Conservation (phyloP, 1,140 invertebrate genomes). For the Sitobion miscanthi region DNA sequence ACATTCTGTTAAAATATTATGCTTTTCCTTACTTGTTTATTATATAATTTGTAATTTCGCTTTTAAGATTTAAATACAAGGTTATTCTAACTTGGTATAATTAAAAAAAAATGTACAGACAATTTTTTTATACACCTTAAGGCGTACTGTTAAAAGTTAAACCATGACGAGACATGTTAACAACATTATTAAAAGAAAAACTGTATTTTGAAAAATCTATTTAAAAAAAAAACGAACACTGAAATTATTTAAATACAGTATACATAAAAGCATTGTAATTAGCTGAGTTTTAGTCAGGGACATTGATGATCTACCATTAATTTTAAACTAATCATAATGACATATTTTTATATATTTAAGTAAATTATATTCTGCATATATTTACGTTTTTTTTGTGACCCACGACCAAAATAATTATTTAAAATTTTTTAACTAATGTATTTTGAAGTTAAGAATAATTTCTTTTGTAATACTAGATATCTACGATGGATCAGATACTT, state of each 20-base stretch:
- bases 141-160: neutral
- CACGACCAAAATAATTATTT: too few relatives aligned
- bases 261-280: neutral
- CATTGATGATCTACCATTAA: neutral
- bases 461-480: conserved; percentile 60
- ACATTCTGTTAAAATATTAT: neutral
- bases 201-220: too few relatives aligned
- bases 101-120: neutral
- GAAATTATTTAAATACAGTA: neutral
- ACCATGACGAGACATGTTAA: neutral
- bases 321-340: neutral
- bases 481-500: conserved; percentile 60
- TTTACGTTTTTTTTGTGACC: neutral
- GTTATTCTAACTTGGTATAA: neutral
- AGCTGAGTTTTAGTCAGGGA: neutral
- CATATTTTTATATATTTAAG: neutral
- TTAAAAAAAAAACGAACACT: neutral
- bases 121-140: neutral
- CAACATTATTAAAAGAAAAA: neutral
- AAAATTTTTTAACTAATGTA: neutral
- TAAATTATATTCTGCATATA: neutral
- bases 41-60: neutral
- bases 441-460: conserved; percentile 12
- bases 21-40: neutral
- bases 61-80: neutral